These are phyloP conservation scores for Dendrolimus houi DNA, from an alignment of 2,888 invertebrate genomes.

Conservation along the genomic window DNA sequence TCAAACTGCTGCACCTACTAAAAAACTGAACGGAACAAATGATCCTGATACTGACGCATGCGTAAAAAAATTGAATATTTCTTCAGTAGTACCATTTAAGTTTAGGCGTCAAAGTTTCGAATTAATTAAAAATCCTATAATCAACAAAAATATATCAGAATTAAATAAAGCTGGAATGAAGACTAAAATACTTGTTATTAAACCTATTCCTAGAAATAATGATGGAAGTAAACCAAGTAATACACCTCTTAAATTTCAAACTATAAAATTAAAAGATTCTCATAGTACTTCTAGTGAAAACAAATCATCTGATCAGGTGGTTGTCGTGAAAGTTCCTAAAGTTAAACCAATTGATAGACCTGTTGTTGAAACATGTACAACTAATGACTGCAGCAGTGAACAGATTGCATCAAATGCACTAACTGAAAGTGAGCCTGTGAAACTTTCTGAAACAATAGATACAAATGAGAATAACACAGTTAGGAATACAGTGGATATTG, in stretches of 20 bases:
- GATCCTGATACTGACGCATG: not conserved
- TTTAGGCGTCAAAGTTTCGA: slow-evolving; percentile 57
- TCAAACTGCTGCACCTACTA: slow-evolving; percentile 2
- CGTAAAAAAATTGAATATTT: slow-evolving; percentile 23
- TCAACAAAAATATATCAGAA: slow-evolving; percentile 59
- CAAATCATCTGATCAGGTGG: slow-evolving; percentile 48
- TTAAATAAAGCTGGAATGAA: slow-evolving; percentile 64
- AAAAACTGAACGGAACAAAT: slow-evolving; percentile 15
- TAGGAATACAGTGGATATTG: not conserved
- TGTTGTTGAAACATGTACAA: not conserved
- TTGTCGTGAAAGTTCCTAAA: slow-evolving; percentile 60
- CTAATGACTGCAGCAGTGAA: not conserved
- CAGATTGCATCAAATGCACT: not conserved
- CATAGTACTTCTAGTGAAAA: slow-evolving; percentile 38
- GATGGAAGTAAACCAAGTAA: slow-evolving; percentile 39
- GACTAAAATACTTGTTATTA: slow-evolving; percentile 66
- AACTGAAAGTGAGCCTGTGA: no score
- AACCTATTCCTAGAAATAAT: slow-evolving; percentile 57
- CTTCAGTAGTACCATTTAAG: slow-evolving; percentile 49
- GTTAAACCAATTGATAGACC: slow-evolving; percentile 15
- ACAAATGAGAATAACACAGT: not conserved
- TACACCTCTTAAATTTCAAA: slow-evolving; percentile 55
- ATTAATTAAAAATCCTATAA: slow-evolving; percentile 58
- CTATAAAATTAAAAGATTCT: slow-evolving; percentile 83
- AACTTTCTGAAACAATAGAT: not conserved